Evolutionary conservation across 2,888 invertebrate genomes (phyloP), one percentile per base, ranked within the genome.

Genomic region (Adela reaumurella): DNA sequence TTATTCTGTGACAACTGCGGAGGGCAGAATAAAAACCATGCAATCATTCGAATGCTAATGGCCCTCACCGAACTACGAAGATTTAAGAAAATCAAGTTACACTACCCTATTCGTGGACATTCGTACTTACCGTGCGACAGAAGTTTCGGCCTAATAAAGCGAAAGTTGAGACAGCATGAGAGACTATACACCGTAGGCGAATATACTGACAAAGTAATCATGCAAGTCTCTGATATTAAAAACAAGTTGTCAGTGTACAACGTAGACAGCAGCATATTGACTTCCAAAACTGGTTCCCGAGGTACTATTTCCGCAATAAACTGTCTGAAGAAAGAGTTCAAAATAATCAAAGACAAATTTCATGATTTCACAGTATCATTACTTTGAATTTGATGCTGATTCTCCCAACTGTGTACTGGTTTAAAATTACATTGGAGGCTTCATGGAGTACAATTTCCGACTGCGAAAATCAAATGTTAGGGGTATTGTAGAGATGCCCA

Each of bases 71-170:
- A 46, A 29, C 35, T n/a, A 46, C 16, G 28, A 35, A 19, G 17
- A 17, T 46, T 46, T 29, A 35, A 46, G 35, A 46, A 46, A 46
- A 46, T 29, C n/a, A 46, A 46, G 46, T 35, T 46, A 17, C 28
- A 28, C 20, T 46, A 35, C 35, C 28, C 46, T 18, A 46, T 10
- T n/a, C n/a, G n/a, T n/a, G n/a, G n/a, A n/a, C n/a, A n/a, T 35
- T 28, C 46, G 41, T 46, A 46, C 28, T 46, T 46, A 29, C 46
- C 46, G 16, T 46, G 41, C 35, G 29, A 46, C 28, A 24, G 41
- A 28, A 29, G 46, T 35, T 46, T 46, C 28, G 46, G 46, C 14
- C 18, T 46, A 35, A 46, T 46, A n/a, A 46, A 46, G 41, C 46
- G 46, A 19, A 46, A 46, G 28, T 29, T 46, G 17, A 46, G 35